A percentile compares a stretch with the other conserved stretches of the same genome.
phyloP scores from a whole-genome alignment of 2,888 invertebrate genomes.

The Cephus pulcher region DNA sequence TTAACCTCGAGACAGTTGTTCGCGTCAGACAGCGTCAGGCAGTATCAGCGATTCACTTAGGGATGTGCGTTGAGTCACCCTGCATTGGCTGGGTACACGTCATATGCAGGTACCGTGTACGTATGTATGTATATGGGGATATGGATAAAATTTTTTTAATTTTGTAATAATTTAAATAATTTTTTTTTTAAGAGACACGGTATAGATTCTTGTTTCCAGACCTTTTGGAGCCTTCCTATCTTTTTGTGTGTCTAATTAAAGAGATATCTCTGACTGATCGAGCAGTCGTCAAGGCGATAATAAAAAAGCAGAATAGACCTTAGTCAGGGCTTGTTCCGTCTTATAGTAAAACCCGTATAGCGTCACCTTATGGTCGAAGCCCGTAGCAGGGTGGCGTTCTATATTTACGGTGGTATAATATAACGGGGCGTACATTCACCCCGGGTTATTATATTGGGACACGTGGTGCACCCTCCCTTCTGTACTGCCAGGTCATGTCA shows the following conservation, averaged over 20 bases:
- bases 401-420: constrained; percentile 37
- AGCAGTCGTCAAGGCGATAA: not conserved
- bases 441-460: constrained; percentile 17
- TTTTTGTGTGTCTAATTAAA: not conserved
- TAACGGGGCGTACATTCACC: constrained; percentile 25
- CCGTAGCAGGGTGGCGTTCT: constrained; percentile 40
- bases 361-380: constrained; percentile 19
- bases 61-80: not conserved
- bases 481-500: constrained; percentile 16
- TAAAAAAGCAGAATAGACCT: constrained; percentile 1
- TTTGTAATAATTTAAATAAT: too few species aligned
- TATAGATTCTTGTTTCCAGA: not conserved
- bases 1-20: constrained; percentile 10
- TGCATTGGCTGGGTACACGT: not conserved
- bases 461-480: constrained; percentile 27
- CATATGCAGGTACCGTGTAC: not conserved
- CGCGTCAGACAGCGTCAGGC: not conserved
- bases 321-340: constrained; percentile 8
- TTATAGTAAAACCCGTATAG: constrained; percentile 23
- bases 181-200: too few species aligned
- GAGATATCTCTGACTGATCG: not conserved
- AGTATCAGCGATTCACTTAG: not conserved
- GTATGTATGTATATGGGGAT: too few species aligned
- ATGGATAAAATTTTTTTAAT: not conserved
- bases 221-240: not conserved